Base-by-base conservation (phyloP, 2,797 vertebrate species). In the Vespertilio murinus region DNA sequence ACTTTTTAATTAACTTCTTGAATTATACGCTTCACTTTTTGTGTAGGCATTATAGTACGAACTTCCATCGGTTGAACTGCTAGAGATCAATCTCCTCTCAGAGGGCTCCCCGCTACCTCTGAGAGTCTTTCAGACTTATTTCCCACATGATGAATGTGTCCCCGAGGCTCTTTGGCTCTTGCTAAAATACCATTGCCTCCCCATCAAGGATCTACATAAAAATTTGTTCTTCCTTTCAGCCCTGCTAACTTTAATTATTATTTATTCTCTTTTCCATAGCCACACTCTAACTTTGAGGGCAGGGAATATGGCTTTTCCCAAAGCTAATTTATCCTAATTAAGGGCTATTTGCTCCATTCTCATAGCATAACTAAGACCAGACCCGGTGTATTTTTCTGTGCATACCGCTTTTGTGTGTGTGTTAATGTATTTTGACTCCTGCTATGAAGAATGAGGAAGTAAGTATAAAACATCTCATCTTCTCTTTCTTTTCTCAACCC, bases 1-100 rank as follows among this genome's bases (percentile, higher is more conserved):
- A 49, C 38, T 85, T 83, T 90, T 85, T 71, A 85, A 70, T 83
- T 80, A 92, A 74, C 52, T 93, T 79, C 52, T 83, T 88, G 33
- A 94, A 23, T 65, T 65, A 45, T 33, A 33, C 75, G 45, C 71
- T 86, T 93, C 33, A 91, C 23, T 52, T 91, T 93, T 82, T 87
- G 45, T 84, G 42, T 25, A 77, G 23, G 38, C 23, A 83, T 92
- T 91, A 70, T 81, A 54, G 10, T 74, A 56, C 12, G 47, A 71
- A 18, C 54, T 33, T 87, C 25, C 30, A 17, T 49, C 25, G 38
- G 25, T 61, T 56, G 52, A 67, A 25, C 25, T 35, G 25, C 10
- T 79, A 25, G 28, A 71, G 35, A 56, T 64, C 3, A 70, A 4
- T 17, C 30, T 30, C n/a, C 45, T 90, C 69, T 77, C 9, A 49